Base-by-base conservation (phyloP, 2,888 invertebrate genomes). In the Scaptomyza tumidula region DNA sequence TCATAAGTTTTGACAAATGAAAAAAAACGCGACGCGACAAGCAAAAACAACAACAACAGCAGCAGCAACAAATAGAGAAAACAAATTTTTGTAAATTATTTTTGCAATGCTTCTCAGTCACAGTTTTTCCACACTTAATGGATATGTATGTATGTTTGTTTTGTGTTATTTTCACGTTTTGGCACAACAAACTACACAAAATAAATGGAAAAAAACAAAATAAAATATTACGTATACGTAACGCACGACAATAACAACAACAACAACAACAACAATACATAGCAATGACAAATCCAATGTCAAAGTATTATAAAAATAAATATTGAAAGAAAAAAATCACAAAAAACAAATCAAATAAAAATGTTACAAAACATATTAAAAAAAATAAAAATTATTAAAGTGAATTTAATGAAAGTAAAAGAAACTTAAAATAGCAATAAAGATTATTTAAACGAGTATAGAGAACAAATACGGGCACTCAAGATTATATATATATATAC, bases 201-300 rank as follows among this genome's bases (percentile, higher is more conserved):
- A 31, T 19, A 37, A 54, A 39, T 14, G 13, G 6, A 37, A 27
- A 29, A 56, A 45, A 53, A 48, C 37, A 60, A n/a, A 71, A 41
- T 19, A 19, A 71, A 72, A 68, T 85, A 85, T 86, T 87, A 85
- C 87, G 87, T 78, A 85, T 85, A 85, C 87, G 85, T 72, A 74
- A 72, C 75, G 64, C 71, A 73, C 59, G 62, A 81, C 68, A 75
- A 53, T 54, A 67, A 60, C 60, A 68, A 50, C 44, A 75, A 53
- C 57, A 67, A 60, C 60, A 68, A 50, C 44, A 66, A 67, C 61
- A 58, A 70, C 62, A 55, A 65, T 49, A 55, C 35, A 60, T 55
- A 85, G 78, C 88, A 90, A 90, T 90, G 90, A 89, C 90, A 90
- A 88, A 90, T 82, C 87, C 90, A 90, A 90, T 90, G 90, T 89